Conservation (phyloP, 1,140 invertebrate species). For the Tetramorium simillimum region DNA sequence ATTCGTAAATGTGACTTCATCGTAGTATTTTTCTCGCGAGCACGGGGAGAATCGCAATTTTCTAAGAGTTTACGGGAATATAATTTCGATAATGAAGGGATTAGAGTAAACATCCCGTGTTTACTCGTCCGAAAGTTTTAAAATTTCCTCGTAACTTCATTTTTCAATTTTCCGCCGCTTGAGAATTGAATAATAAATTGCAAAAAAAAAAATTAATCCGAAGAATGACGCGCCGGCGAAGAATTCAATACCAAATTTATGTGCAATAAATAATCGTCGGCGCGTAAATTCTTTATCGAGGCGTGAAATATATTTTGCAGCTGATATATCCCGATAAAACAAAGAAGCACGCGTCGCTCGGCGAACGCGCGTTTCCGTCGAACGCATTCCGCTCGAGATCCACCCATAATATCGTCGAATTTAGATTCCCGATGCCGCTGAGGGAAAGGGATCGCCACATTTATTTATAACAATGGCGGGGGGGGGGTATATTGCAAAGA, state of each 20-base stretch:
- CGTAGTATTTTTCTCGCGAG: neutral
- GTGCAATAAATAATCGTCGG: neutral
- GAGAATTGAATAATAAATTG: neutral
- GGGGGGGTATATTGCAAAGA: neutral
- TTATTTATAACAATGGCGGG: neutral
- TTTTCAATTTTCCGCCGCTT: neutral
- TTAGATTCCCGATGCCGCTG: neutral
- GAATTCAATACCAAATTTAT: neutral
- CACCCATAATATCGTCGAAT: neutral
- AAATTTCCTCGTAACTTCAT: neutral
- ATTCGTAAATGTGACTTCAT: conserved; percentile 26
- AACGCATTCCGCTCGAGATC: neutral
- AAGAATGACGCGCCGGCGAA: neutral
- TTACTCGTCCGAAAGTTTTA: neutral
- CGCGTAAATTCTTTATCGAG: neutral
- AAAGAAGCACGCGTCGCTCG: neutral
- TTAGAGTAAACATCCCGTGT: neutral
- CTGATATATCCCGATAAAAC: neutral
- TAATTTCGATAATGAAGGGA: neutral
- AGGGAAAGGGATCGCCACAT: neutral
- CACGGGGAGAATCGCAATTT: neutral
- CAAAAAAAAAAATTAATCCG: neutral
- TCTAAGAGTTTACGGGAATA: neutral
- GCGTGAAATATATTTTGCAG: neutral
- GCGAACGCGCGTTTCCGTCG: neutral